Percentiles rank a stretch among this genome's conserved stretches.
These are phyloP conservation scores for Pituophis catenifer DNA, from an alignment of 2,113 vertebrate species.

Conservation along the genomic window DNA sequence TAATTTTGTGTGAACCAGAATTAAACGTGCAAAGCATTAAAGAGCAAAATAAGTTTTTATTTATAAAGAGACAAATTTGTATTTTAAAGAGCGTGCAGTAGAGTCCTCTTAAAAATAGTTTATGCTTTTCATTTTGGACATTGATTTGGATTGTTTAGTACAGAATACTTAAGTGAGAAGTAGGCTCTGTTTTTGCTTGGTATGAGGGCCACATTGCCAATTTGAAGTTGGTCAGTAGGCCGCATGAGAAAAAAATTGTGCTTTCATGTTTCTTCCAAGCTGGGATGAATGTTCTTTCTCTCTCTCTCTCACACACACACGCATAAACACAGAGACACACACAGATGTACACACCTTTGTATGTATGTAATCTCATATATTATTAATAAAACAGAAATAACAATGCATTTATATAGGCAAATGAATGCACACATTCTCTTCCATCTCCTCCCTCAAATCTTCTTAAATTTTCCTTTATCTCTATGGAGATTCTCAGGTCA, in stretches of 20 bases:
- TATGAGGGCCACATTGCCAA: neutral
- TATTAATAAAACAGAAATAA: neutral
- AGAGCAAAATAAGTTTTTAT: neutral
- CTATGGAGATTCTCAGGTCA: neutral
- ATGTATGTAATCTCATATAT: neutral
- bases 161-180: neutral
- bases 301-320: too few species aligned
- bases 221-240: neutral
- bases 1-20: neutral
- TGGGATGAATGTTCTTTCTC: neutral
- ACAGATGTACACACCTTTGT: neutral
- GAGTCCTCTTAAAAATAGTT: neutral
- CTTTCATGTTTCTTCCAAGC: neutral
- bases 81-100: neutral
- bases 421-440: neutral
- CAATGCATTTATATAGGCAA: neutral
- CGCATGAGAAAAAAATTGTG: neutral
- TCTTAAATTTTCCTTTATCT: neutral
- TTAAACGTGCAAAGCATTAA: accelerated
- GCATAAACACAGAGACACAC: neutral
- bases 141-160: neutral
- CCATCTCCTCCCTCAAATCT: neutral
- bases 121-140: neutral
- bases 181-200: neutral
- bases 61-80: accelerated